Evolutionary conservation across 2,888 invertebrate species (phyloP).

Genomic region (Hypselothyrea guttata): DNA sequence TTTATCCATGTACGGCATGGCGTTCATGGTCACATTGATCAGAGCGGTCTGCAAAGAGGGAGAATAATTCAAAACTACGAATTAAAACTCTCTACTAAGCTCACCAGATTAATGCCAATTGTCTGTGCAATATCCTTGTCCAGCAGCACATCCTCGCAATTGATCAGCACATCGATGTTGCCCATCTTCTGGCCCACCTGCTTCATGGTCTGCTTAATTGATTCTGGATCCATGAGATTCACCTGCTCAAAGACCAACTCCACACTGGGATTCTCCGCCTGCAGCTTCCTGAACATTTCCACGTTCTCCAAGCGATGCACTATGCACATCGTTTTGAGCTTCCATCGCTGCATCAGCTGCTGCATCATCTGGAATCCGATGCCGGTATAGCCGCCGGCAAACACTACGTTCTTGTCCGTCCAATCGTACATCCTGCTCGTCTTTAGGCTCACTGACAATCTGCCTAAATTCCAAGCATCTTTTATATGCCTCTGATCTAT

Average conservation of each 20-base stretch:
- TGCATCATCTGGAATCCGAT: conserved; percentile 77
- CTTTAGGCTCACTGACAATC: not conserved
- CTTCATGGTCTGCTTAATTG: conserved; percentile 72
- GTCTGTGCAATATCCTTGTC: conserved; percentile 80
- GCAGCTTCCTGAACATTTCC: conserved; percentile 76
- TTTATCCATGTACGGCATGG: conserved; percentile 79
- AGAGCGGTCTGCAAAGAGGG: conserved; percentile 66
- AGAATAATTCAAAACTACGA: not conserved
- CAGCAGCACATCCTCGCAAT: conserved; percentile 76
- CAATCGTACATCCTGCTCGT: conserved; percentile 72
- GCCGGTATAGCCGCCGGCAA: conserved; percentile 76
- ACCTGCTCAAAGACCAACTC: conserved; percentile 75
- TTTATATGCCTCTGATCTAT: not conserved
- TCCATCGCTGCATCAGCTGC: conserved; percentile 73
- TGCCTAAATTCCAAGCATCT: conserved; percentile 1
- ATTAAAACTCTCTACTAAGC: no score
- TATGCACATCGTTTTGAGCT: conserved; percentile 73
- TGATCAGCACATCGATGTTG: conserved; percentile 79
- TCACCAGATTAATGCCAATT: conserved; percentile 79
- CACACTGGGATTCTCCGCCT: conserved; percentile 62
- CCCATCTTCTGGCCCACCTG: conserved; percentile 64
- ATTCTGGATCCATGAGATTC: conserved; percentile 70
- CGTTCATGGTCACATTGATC: conserved; percentile 74
- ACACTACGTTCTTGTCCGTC: conserved; percentile 78
- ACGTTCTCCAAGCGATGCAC: conserved; percentile 78